These are phyloP conservation scores for Spicauda simplicius DNA, from an alignment of 2,888 invertebrate genomes.

Conservation along the genomic window DNA sequence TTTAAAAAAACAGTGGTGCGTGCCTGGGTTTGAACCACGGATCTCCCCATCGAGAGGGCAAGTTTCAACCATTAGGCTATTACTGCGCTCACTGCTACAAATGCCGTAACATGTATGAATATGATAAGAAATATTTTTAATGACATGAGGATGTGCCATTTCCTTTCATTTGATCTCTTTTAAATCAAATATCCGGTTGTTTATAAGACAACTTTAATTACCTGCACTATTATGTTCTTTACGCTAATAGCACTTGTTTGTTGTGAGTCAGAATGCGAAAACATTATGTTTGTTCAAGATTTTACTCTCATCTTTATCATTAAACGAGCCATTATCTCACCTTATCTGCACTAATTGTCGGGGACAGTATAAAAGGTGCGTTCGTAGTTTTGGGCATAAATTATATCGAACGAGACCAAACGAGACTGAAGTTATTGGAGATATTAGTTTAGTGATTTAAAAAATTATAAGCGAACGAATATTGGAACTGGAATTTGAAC, in stretches of 20 bases:
- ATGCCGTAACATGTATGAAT: no score
- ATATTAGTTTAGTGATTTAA: constrained; percentile 39
- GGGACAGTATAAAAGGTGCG: constrained; percentile 69
- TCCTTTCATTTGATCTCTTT: constrained; percentile 54
- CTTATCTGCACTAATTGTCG: constrained; percentile 77
- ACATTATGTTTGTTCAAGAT: constrained; percentile 74
- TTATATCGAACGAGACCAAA: constrained; percentile 76
- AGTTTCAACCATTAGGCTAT: no score
- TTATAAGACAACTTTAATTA: constrained; percentile 50
- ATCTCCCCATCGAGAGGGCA: no score
- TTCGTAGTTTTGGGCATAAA: constrained; percentile 56
- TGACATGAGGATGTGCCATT: constrained; percentile 45
- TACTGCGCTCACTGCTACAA: no score
- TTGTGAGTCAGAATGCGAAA: constrained; percentile 79
- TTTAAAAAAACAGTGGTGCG: no score
- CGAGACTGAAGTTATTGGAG: constrained; percentile 56
- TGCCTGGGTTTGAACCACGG: no score
- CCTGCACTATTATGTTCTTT: constrained; percentile 48
- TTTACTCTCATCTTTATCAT: constrained; percentile 66
- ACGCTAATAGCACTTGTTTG: constrained; percentile 52
- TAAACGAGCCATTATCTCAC: constrained; percentile 72
- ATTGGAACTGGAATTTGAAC: constrained; percentile 52
- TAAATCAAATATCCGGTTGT: constrained; percentile 68
- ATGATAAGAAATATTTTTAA: background rate
- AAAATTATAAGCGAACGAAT: constrained; percentile 70